These are phyloP conservation scores for Drosophila formosana DNA, from an alignment of 2,888 invertebrate genomes.

Conservation along the genomic window DNA sequence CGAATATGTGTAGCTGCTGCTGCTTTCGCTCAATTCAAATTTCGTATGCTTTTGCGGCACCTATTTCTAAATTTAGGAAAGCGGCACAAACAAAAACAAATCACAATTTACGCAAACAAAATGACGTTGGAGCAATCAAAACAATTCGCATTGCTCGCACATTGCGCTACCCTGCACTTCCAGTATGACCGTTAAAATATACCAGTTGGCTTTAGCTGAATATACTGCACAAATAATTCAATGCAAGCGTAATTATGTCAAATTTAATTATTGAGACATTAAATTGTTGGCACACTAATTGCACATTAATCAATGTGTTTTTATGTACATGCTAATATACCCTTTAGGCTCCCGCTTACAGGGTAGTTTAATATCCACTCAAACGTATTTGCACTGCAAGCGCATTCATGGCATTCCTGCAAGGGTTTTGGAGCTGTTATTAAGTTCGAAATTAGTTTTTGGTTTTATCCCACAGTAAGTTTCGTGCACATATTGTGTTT, in stretches of 20 bases:
- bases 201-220: not conserved
- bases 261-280: not conserved
- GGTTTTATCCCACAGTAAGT: no score
- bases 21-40: conserved; percentile 52
- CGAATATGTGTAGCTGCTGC: conserved; percentile 20
- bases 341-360: not conserved
- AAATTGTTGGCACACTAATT: not conserved
- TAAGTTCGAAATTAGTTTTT: no score
- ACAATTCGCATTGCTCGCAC: conserved; percentile 24
- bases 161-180: conserved; percentile 36
- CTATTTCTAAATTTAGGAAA: conserved; percentile 60
- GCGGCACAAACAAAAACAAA: conserved; percentile 46
- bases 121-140: conserved; percentile 10
- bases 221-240: not conserved
- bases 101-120: conserved; percentile 53
- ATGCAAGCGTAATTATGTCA: not conserved
- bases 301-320: not conserved
- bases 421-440: not conserved
- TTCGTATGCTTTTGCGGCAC: conserved; percentile 68
- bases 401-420: conserved; percentile 11
- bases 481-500: no score
- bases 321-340: not conserved
- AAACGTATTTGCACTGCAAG: not conserved
- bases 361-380: conserved; percentile 4
- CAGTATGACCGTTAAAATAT: not conserved